phyloP scores from a whole-genome alignment of 92 coral and sea anemone genomes.

The Umimayanthus chanpuru region DNA sequence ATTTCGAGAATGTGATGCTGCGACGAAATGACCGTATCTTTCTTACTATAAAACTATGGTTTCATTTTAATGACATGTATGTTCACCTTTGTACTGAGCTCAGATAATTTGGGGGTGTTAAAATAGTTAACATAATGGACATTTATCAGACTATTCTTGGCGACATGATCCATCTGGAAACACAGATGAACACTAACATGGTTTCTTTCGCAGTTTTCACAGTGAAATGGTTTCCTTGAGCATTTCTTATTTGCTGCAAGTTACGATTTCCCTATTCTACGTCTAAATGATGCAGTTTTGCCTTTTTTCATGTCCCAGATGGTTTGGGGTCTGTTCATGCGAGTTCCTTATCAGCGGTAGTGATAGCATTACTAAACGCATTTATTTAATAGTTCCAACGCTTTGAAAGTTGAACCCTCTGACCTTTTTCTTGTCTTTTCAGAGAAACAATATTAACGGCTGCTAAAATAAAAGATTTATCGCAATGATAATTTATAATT shows the following conservation, averaged over 20 bases:
- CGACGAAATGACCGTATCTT: too few species aligned
- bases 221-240: slow-evolving; percentile 1
- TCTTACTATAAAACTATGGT: background rate
- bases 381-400: slow-evolving; percentile 8
- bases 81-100: background rate
- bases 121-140: slow-evolving; percentile 41
- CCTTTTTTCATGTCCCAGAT: slow-evolving; percentile 44
- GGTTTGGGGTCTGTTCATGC: background rate
- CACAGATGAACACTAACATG: slow-evolving; percentile 25
- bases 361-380: slow-evolving; percentile 12
- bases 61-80: background rate
- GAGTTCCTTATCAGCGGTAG: slow-evolving; percentile 27
- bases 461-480: slow-evolving; percentile 33
- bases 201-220: slow-evolving; percentile 12
- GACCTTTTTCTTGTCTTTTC: slow-evolving; percentile 13
- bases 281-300: background rate
- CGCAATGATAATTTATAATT: slow-evolving; percentile 24
- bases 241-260: background rate
- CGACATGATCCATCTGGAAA: slow-evolving; percentile 43
- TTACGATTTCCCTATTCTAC: background rate
- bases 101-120: slow-evolving; percentile 43
- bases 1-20: too few species aligned
- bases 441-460: background rate
- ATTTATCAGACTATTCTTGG: slow-evolving; percentile 32
- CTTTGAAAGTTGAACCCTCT: slow-evolving; percentile 7